Evolutionary conservation across 2,797 vertebrate genomes (phyloP).

Genomic region (Pantherophis alleghaniensis): DNA sequence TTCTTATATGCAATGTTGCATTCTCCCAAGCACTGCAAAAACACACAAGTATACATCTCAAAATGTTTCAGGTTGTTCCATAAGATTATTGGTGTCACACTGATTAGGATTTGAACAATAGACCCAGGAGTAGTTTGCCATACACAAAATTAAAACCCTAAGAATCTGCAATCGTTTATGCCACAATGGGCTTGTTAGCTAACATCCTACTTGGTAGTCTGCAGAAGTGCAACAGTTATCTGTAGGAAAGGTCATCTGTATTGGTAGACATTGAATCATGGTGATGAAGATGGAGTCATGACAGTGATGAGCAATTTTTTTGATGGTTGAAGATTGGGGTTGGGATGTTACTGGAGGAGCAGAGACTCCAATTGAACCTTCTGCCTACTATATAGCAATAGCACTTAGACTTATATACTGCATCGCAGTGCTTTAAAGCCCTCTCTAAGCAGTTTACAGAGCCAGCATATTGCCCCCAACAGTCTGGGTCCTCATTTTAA

Average conservation of each 20-base stretch:
- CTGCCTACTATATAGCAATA: not conserved
- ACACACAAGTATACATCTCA: not conserved
- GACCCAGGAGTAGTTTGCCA: not conserved
- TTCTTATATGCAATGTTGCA: not conserved
- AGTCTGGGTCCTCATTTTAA: no score
- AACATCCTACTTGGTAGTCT: conserved; percentile 22
- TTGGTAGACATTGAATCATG: not conserved
- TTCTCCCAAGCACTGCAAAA: not conserved
- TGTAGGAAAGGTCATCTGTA: not conserved
- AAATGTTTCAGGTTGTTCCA: not conserved
- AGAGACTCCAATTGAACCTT: not conserved
- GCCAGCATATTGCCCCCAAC: no score
- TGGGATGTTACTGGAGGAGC: not conserved
- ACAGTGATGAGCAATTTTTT: not conserved
- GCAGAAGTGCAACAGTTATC: not conserved
- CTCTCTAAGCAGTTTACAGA: no score
- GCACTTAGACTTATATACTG: no score
- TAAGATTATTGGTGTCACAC: not conserved
- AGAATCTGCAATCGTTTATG: not conserved
- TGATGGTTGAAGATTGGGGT: not conserved
- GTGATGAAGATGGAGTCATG: not conserved
- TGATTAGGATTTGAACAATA: conserved; percentile 16
- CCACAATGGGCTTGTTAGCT: conserved; percentile 14
- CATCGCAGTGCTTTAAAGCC: no score
- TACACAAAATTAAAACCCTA: not conserved